Evolutionary conservation across 2,797 vertebrate species (phyloP).

Genomic region (Xenentodon cancila): DNA sequence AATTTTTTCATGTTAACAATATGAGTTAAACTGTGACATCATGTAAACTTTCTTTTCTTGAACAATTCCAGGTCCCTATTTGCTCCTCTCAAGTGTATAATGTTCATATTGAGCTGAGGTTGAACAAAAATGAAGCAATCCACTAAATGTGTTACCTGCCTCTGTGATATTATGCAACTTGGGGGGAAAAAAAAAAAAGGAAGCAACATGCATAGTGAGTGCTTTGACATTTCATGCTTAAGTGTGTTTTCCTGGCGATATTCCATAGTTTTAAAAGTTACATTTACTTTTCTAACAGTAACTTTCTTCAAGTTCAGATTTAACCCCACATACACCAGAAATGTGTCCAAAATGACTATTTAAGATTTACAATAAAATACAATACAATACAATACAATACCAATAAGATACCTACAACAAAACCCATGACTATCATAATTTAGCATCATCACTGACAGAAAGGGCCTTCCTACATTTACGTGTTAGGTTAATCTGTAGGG

Average conservation of each 20-base stretch:
- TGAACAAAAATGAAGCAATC: constrained; percentile 35
- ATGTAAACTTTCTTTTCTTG: constrained; percentile 31
- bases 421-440: too few species aligned
- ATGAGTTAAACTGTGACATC: constrained; percentile 42
- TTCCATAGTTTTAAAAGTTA: neutral
- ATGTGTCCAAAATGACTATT: neutral
- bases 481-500: too few species aligned
- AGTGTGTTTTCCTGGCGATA: neutral
- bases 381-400: too few species aligned
- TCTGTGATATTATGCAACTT: neutral
- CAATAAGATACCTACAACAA: too few species aligned
- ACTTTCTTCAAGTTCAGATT: neutral
- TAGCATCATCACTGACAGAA: too few species aligned
- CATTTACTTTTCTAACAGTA: neutral
- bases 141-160: neutral
- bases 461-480: too few species aligned
- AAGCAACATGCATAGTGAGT: neutral
- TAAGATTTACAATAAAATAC: too few species aligned
- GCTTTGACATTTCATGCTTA: neutral
- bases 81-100: constrained; percentile 10
- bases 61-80: constrained; percentile 16
- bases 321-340: neutral
- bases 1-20: constrained; percentile 25
- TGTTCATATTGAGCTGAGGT: constrained; percentile 24
- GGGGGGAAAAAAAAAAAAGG: neutral